Percentiles rank a stretch among this genome's conserved stretches.
Evolutionary conservation across 2,113 vertebrate genomes (phyloP).

Genomic region (Lophotis ruficrista): DNA sequence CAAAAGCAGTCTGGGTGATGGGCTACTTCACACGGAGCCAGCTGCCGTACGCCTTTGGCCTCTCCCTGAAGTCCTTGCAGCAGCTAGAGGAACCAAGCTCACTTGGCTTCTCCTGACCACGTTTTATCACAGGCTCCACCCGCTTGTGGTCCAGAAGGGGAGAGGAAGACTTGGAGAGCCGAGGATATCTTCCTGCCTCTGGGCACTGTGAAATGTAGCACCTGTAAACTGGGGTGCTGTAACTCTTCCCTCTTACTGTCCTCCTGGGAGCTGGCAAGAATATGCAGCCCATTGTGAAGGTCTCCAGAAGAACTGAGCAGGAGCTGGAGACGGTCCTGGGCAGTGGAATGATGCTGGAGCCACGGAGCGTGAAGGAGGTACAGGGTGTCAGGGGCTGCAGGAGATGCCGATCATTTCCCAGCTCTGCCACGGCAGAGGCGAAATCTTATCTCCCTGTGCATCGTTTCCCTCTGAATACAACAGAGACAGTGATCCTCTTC

Average conservation of each 20-base stretch:
- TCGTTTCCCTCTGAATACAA: neutral
- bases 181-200: neutral
- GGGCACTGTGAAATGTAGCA: neutral
- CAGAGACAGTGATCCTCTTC: neutral
- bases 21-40: neutral
- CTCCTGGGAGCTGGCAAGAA: neutral
- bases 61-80: neutral
- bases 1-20: neutral
- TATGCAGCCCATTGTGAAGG: neutral
- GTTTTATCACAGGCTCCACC: neutral
- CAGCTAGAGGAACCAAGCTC: neutral
- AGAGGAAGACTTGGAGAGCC: neutral
- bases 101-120: neutral
- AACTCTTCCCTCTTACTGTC: neutral
- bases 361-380: fast-evolving
- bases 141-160: neutral
- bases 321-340: neutral
- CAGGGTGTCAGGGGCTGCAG: neutral
- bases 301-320: neutral
- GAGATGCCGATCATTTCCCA: fast-evolving
- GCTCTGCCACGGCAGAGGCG: neutral
- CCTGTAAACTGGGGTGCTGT: fast-evolving
- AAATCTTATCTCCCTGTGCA: neutral
- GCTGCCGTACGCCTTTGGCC: fast-evolving
- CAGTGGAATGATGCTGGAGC: fast-evolving